Base-by-base conservation (phyloP, 1,140 invertebrate species). In the Lordiphosa mommai region DNA sequence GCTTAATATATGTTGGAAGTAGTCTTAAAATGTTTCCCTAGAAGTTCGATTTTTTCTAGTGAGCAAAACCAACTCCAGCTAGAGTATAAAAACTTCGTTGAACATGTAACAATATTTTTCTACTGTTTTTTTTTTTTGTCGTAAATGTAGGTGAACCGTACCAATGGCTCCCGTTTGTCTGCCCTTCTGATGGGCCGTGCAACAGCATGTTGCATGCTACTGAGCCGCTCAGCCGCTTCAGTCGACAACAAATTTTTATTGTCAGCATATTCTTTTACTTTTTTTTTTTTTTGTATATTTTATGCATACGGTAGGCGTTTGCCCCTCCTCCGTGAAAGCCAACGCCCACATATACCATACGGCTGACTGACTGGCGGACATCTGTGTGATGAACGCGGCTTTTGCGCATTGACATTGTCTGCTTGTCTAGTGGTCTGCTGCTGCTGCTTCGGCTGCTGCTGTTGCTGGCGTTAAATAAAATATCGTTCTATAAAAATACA, bases 201-300 rank as follows among this genome's bases (percentile, higher is more conserved):
- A 82, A 84, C 76, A 84, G 77, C 77, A 84, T 84, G 72, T 84
- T 84, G 77, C 77, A 84, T 84, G 77, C 72, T 65, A 58, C 56
- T 77, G 67, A 84, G 67, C 72, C 57, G 67, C 77, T 77, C 67
- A 72, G 64, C 33, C 55, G 46, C 32, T 37, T 36, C 20, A 23
- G 13, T 10, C 29, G 55, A 68, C 59, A 64, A 56, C 77, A 82
- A 84, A 77, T 68, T 82, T 43, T 84, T 84, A 84, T 84, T 84
- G 72, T 84, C 77, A 84, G 77, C 77, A 84, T 84, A 77, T 77
- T 80, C 80, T 37, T 66, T 58, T 53, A 49, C 59, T 37, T 61
- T 65, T 60, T 43, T 65, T 67, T 29, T 67, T 44, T 23, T 69
- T 68, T 68, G 67, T 82, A 70, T 76, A 46, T 82, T 82, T 72